phyloP scores from a whole-genome alignment of 2,888 invertebrate species.

The Lasioglossum leucozonium region DNA sequence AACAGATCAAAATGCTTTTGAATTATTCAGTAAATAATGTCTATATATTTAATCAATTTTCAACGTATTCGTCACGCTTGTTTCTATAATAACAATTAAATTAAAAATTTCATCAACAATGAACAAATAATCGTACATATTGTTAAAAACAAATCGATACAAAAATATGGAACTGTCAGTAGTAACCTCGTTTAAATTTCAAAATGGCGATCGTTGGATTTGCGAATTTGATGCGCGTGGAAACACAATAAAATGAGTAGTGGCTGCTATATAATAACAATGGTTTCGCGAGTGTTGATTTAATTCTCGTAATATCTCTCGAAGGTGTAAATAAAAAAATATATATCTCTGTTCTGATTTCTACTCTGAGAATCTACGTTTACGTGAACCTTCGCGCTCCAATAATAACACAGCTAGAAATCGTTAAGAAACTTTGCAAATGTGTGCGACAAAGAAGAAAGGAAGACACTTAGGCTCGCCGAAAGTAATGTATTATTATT shows the following conservation, averaged over 20 bases:
- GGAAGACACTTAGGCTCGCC: slow-evolving; percentile 56
- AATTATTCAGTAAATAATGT: not conserved
- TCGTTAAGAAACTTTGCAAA: not conserved
- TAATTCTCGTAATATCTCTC: not conserved
- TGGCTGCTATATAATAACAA: not conserved
- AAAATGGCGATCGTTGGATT: not conserved
- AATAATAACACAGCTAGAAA: not conserved
- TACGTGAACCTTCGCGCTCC: not conserved
- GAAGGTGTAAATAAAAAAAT: not conserved
- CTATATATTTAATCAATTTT: not conserved
- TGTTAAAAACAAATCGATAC: not conserved
- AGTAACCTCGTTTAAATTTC: not conserved
- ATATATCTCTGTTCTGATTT: not conserved
- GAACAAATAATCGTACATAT: not conserved
- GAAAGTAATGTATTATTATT: slow-evolving; percentile 79
- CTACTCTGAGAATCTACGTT: not conserved
- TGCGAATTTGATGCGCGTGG: not conserved
- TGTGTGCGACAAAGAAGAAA: slow-evolving; percentile 34
- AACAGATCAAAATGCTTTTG: not conserved
- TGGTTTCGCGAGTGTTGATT: not conserved
- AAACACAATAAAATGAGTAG: not conserved
- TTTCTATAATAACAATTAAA: not conserved
- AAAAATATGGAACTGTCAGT: not conserved
- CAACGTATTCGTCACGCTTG: not conserved
- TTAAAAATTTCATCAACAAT: not conserved